Base-by-base conservation (phyloP, 2,888 invertebrate genomes). In the Macropis europaea region DNA sequence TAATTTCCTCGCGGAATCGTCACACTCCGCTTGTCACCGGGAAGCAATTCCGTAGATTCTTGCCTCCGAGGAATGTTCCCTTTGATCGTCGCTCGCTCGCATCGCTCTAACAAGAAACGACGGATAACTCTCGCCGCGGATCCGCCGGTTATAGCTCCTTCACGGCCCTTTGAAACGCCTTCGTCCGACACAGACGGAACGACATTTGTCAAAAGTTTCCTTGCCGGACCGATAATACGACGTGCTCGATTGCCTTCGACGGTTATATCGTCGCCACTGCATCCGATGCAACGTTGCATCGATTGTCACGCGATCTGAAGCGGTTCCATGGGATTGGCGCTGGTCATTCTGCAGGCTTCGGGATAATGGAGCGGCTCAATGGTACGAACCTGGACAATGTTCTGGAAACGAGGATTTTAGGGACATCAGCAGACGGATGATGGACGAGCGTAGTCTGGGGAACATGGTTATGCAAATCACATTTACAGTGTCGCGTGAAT, bases 11-110 rank as follows among this genome's bases (percentile, higher is more conserved):
- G 74, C 73, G 77, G 59, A 75, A 79, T 82, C 70, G 76, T 75
- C 81, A 74, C 75, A 73, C 76, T 73, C 75, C 62, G 76, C 63
- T 81, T 79, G 80, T 73, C 68, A 68, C 68, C 73, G 75, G 63
- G 75, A 79, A 82, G 84, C 82, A 84, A 84, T 84, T 84, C 84
- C 84, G 70, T 52, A 67, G 76, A 84, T 84, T 84, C 84, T 73
- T 81, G 80, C 73, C 76, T 75, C 76, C 70, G 53, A 67, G 84
- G 84, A 84, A 84, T 84, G 79, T 78, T 64, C 53, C 76, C 84
- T 84, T 84, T 84, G 84, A 84, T 84, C 82, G 78, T 78, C 67
- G 50, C 70, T 73, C 67, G 67, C 76, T 71, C 67, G 68, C 73
- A 72, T 73, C 74, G 67, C 71, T 77, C 64, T 77, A 75, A 76